Conservation (phyloP, 2,797 vertebrate species). For the Pseudochirops corinnae region DNA sequence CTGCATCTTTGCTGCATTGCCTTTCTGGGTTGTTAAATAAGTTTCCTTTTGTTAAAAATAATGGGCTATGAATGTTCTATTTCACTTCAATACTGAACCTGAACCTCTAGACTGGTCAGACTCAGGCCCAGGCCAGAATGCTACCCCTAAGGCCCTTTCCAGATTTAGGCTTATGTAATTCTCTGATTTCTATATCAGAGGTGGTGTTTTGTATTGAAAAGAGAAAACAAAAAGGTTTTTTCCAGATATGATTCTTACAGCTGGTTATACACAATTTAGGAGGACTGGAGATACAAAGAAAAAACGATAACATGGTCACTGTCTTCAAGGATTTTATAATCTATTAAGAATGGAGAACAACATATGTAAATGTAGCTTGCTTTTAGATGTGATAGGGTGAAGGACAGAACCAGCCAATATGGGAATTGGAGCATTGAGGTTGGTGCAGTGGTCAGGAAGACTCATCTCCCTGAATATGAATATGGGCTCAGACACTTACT, state of each 20-base stretch:
- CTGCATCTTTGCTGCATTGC: neutral
- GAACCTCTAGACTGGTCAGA: neutral
- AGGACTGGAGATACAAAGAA: neutral
- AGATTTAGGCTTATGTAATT: neutral
- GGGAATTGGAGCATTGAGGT: neutral
- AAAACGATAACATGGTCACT: neutral
- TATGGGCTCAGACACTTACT: neutral
- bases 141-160: neutral
- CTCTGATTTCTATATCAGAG: neutral
- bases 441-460: neutral
- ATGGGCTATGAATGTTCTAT: neutral
- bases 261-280: neutral
- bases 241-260: neutral
- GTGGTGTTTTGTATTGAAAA: neutral
- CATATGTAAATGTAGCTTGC: neutral
- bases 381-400: no score
- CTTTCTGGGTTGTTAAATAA: neutral
- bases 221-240: neutral
- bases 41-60: neutral
- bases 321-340: neutral
- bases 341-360: neutral
- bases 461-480: neutral
- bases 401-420: neutral
- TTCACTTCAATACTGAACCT: neutral
- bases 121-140: neutral